Conservation (phyloP, 2,797 vertebrate species). For the Lates japonicus region DNA sequence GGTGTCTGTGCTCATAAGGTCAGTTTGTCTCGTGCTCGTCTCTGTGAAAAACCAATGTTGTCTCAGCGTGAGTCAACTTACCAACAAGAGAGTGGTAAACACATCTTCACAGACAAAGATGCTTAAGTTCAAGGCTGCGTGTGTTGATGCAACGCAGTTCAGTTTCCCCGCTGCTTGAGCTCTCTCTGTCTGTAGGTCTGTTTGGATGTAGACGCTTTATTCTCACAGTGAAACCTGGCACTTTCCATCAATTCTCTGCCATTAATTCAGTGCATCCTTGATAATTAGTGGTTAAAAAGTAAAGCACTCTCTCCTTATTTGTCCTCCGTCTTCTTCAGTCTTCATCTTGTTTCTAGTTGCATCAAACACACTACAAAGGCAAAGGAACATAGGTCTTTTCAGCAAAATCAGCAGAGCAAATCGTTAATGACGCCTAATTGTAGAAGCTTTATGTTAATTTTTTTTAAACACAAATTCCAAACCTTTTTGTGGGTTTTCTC, state of each 20-base stretch:
- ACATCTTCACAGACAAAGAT: conserved; percentile 1
- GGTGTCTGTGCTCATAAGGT: too few relatives aligned
- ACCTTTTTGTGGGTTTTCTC: background rate
- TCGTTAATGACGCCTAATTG: too few relatives aligned
- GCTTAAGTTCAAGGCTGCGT: background rate
- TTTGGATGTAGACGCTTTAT: background rate
- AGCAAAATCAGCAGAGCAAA: too few relatives aligned
- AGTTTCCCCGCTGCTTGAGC: background rate
- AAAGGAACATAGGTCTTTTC: background rate
- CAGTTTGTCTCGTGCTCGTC: too few relatives aligned
- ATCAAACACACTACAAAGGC: background rate
- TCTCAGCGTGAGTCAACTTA: conserved; percentile 12
- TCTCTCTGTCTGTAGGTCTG: background rate
- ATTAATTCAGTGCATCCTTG: background rate
- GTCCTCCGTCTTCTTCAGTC: too few relatives aligned
- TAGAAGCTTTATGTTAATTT: too few relatives aligned
- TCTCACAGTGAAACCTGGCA: background rate
- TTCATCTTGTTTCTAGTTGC: too few relatives aligned
- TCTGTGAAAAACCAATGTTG: too few relatives aligned
- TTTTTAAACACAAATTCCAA: background rate
- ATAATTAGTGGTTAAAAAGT: background rate
- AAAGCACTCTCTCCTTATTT: background rate
- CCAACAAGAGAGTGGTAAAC: background rate
- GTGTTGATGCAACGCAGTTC: background rate
- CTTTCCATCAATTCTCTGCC: background rate